Evolutionary conservation across 2,888 invertebrate species (phyloP).

Genomic region (Epinotia demarniana): DNA sequence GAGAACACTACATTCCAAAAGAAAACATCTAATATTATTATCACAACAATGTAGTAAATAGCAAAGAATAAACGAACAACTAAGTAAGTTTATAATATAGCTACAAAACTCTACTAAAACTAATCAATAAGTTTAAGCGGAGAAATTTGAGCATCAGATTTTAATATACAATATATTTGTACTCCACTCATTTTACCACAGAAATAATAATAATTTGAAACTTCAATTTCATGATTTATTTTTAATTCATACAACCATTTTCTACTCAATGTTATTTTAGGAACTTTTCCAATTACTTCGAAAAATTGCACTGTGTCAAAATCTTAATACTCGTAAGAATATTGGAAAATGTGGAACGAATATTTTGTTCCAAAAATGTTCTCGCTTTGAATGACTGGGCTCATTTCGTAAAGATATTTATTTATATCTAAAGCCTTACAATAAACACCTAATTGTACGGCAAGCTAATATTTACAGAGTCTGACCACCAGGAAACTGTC

Average conservation of each 20-base stretch:
- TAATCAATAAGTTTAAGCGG: slow-evolving; percentile 70
- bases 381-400: slow-evolving; percentile 24
- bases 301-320: slow-evolving; percentile 44
- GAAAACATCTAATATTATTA: slow-evolving; percentile 62
- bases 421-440: slow-evolving; percentile 43
- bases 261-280: slow-evolving; percentile 46
- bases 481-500: slow-evolving; percentile 36
- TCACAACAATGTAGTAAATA: slow-evolving; percentile 62
- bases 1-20: slow-evolving; percentile 66
- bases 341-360: slow-evolving; percentile 35
- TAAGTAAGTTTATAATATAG: slow-evolving; percentile 57
- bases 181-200: slow-evolving; percentile 74
- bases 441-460: slow-evolving; percentile 36
- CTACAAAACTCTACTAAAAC: slow-evolving; percentile 64
- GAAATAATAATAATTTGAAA: slow-evolving; percentile 75
- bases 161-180: slow-evolving; percentile 51
- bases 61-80: slow-evolving; percentile 68
- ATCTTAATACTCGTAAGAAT: slow-evolving; percentile 40
- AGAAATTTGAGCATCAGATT: slow-evolving; percentile 81
- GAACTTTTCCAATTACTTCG: slow-evolving; percentile 48
- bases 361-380: slow-evolving; percentile 29
- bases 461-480: slow-evolving; percentile 45
- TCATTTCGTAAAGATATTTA: slow-evolving; percentile 36
- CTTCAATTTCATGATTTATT: slow-evolving; percentile 46
- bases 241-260: slow-evolving; percentile 44